These are phyloP conservation scores for Pantherophis vulpinus DNA, from an alignment of 2,797 vertebrate species.

Conservation along the genomic window DNA sequence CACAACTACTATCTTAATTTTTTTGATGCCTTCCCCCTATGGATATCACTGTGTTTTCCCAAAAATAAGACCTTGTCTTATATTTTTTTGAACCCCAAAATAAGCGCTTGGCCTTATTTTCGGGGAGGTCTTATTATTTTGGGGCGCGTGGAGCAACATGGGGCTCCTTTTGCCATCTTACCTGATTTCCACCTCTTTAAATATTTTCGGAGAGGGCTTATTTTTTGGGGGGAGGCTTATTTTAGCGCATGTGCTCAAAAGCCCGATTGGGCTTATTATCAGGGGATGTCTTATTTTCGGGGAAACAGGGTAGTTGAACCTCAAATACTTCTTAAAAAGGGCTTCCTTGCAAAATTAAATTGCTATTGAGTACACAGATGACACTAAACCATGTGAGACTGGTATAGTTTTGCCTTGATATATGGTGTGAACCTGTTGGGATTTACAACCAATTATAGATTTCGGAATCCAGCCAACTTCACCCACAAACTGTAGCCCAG, in stretches of 20 bases:
- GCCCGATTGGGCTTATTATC: too few relatives aligned
- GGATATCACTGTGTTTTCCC: neutral
- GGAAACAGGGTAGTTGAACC: neutral
- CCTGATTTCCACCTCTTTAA: too few relatives aligned
- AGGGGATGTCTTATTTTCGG: too few relatives aligned
- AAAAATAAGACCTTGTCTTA: too few relatives aligned
- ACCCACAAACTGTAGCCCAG: neutral
- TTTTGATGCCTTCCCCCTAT: neutral
- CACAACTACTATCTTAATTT: neutral
- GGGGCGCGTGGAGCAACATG: too few relatives aligned
- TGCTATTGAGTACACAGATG: neutral
- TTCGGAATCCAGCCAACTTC: neutral
- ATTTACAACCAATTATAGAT: neutral
- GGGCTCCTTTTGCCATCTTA: too few relatives aligned
- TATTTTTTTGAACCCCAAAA: too few relatives aligned
- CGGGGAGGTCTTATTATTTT: too few relatives aligned
- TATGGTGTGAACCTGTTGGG: neutral
- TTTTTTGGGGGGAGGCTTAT: too few relatives aligned
- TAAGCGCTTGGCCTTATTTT: too few relatives aligned
- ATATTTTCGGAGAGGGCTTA: too few relatives aligned
- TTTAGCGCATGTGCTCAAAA: too few relatives aligned
- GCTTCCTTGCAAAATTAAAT: neutral
- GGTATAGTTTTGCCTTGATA: neutral
- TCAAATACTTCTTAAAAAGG: neutral
- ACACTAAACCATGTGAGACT: neutral